Evolutionary conservation across 2,797 vertebrate species (phyloP).

Genomic region (Cercopithecus hamlyni): DNA sequence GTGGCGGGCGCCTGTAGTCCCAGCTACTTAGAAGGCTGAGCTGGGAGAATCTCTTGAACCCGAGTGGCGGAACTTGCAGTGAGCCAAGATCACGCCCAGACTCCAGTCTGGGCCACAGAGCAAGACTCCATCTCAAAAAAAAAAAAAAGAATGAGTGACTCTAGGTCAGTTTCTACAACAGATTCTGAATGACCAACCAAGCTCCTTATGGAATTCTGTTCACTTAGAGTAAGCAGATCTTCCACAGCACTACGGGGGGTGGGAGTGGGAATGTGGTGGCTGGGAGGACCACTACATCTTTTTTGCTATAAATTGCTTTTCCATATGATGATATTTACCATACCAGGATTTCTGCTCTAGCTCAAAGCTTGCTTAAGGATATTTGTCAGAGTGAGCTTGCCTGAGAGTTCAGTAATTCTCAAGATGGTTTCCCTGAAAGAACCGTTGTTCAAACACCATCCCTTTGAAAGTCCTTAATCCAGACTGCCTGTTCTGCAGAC

Average conservation of each 20-base stretch:
- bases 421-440: not conserved
- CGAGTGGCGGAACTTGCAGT: too few relatives aligned
- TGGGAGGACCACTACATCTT: not conserved
- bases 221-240: not conserved
- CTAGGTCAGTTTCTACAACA: not conserved
- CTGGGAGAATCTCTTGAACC: too few relatives aligned
- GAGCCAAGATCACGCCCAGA: too few relatives aligned
- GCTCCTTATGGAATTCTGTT: not conserved
- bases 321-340: not conserved
- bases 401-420: not conserved
- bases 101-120: too few relatives aligned
- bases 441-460: not conserved
- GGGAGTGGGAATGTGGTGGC: not conserved
- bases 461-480: constrained; percentile 72
- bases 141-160: not conserved
- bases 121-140: too few relatives aligned
- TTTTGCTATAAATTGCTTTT: not conserved
- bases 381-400: not conserved
- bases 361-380: not conserved
- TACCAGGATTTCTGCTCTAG: not conserved
- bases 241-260: fast-evolving
- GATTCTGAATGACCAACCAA: not conserved
- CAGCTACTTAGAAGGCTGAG: too few relatives aligned
- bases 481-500: constrained; percentile 68
- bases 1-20: too few relatives aligned